Conservation (phyloP, 2,113 vertebrate species). For the Silurus meridionalis region DNA sequence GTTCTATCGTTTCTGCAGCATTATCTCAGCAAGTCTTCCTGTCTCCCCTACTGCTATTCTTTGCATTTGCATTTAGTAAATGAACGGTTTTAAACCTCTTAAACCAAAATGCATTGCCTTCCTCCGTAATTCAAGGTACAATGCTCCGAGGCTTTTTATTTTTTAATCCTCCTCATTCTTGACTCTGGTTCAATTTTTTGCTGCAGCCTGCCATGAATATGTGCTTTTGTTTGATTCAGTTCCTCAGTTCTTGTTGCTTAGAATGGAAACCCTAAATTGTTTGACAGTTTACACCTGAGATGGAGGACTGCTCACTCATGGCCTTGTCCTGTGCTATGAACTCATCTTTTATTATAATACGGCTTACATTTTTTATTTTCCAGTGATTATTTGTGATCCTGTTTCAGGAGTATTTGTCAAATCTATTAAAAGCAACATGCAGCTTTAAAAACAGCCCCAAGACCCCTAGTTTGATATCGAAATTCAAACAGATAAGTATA, state of each 20-base stretch:
- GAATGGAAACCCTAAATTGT: neutral
- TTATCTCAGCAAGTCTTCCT: conserved; percentile 11
- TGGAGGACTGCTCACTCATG: neutral
- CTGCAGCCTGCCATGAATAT: conserved; percentile 7
- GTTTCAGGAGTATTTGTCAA: neutral
- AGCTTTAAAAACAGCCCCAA: neutral
- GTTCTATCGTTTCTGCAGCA: neutral
- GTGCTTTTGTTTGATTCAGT: conserved; percentile 38
- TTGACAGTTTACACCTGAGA: neutral
- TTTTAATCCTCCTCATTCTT: neutral
- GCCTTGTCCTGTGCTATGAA: neutral
- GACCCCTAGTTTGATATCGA: neutral
- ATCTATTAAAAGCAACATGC: neutral
- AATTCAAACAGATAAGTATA: neutral
- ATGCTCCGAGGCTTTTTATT: neutral
- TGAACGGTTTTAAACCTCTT: conserved; percentile 31
- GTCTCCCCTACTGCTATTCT: neutral
- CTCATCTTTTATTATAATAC: neutral
- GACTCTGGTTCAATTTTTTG: conserved; percentile 13
- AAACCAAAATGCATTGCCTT: conserved; percentile 17
- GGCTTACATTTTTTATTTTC: neutral
- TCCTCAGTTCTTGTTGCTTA: conserved; percentile 21
- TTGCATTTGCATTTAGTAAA: conserved; percentile 37
- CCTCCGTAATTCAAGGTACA: conserved; percentile 26
- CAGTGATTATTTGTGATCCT: neutral